Conservation (phyloP, 1,140 invertebrate species). For the Drosophila pruinosa region DNA sequence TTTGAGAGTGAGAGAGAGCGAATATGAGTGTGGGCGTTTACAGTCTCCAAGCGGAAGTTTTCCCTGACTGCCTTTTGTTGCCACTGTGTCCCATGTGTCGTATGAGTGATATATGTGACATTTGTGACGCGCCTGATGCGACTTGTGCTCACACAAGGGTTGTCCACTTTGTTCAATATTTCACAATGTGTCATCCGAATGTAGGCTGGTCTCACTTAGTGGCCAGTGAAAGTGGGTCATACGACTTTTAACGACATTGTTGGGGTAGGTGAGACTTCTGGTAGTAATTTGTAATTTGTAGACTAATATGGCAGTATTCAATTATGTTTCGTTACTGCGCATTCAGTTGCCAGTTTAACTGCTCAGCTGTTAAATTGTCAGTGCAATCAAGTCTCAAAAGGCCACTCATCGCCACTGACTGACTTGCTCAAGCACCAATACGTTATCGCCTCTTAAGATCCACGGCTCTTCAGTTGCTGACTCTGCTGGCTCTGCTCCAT, state of each 20-base stretch:
- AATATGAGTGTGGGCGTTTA: conserved; percentile 29
- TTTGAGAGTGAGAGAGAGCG: not conserved
- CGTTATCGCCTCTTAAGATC: conserved; percentile 56
- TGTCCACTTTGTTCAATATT: conserved; percentile 49
- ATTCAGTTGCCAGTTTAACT: conserved; percentile 3
- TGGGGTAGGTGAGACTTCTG: conserved; percentile 42
- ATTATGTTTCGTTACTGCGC: not conserved
- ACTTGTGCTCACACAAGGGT: conserved; percentile 31
- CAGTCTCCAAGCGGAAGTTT: conserved; percentile 42
- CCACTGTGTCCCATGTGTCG: conserved; percentile 32
- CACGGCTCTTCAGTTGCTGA: conserved; percentile 1
- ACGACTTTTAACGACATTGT: conserved; percentile 19
- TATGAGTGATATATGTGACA: conserved; percentile 62
- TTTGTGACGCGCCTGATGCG: not conserved
- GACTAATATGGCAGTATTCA: not conserved
- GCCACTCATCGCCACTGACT: conserved; percentile 39
- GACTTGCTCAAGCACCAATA: conserved; percentile 52
- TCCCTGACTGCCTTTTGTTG: conserved; percentile 38
- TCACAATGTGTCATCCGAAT: conserved; percentile 49
- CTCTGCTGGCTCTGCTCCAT: conserved; percentile 2
- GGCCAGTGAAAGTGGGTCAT: conserved; percentile 54
- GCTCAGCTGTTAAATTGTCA: not conserved
- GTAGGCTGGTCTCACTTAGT: conserved; percentile 35
- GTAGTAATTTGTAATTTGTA: not conserved
- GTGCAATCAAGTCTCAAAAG: conserved; percentile 32